Base-by-base conservation (phyloP, 2,888 invertebrate genomes). In the Synanthedon andrenaeformis region DNA sequence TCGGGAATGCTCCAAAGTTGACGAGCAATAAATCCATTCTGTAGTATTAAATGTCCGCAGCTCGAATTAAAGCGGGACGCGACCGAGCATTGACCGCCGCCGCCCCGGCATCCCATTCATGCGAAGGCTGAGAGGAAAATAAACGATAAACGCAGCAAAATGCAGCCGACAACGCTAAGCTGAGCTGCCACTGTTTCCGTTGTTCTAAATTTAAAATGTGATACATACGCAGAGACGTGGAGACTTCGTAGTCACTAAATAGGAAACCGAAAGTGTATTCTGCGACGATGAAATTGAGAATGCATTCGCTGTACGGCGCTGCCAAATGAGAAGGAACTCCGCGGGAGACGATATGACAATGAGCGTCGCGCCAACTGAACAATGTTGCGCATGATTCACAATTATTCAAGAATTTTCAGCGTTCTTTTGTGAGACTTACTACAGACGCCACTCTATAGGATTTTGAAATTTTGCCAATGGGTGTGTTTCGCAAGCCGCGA, bases 381-480 rank as follows among this genome's bases (percentile, higher is more conserved):
- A 59, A 57, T 57, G 56, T 58, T 57, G 62, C 55, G 58, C 56
- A 70, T 82, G 83, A 83, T 71, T 82, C 82, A 80, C 73, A 57
- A 58, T 57, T 59, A 56, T 55, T 56, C 53, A 56, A 56, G 57
- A 55, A 23, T 19, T 55, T 61, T 62, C 60, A 59, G 62, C 60
- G 60, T 69, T 66, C 66, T 70, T 65, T 74, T 74, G 73, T 76
- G 74, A 82, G 86, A 86, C 86, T 65, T 79, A 83, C 86, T 84
- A 86, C 85, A 86, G 86, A 86, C 85, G 72, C 66, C 65, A 72
- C 10, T 10, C 70, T 72, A 70, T 66, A 57, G 70, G 66, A 72
- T 78, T 75, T 87, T 87, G 86, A 85, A 80, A 80, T 82, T 84
- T 79, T 86, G 86, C 86, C 86, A 87, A 85, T 83, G 74, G 67